These are phyloP conservation scores for Sebastes cheni DNA, from an alignment of 2,797 vertebrate species.

Conservation along the genomic window DNA sequence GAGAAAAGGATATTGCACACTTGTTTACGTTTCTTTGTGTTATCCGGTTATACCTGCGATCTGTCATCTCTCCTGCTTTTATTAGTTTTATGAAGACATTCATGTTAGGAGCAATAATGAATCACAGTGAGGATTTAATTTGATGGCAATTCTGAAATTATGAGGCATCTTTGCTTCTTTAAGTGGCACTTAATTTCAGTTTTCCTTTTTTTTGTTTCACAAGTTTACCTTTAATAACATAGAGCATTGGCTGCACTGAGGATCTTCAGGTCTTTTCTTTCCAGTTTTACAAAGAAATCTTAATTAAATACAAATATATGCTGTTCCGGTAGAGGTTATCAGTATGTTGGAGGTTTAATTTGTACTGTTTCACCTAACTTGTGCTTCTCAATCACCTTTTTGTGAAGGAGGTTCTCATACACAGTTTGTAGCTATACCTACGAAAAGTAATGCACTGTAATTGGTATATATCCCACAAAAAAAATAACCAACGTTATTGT, in stretches of 20 bases:
- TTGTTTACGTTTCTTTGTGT: slow-evolving; percentile 33
- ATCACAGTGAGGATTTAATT: slow-evolving; percentile 34
- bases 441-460: too few species aligned
- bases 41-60: slow-evolving; percentile 17
- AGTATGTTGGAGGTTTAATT: neutral
- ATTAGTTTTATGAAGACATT: slow-evolving; percentile 52
- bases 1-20: slow-evolving; percentile 55
- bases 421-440: too few species aligned
- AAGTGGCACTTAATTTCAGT: slow-evolving; percentile 1
- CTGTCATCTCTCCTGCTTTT: slow-evolving; percentile 33
- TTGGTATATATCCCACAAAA: too few species aligned
- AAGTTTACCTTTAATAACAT: neutral
- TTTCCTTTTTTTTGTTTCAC: neutral
- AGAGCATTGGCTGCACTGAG: neutral
- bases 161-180: slow-evolving; percentile 2
- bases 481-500: too few species aligned
- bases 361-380: neutral
- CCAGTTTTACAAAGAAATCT: neutral
- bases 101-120: slow-evolving; percentile 13
- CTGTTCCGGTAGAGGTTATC: neutral
- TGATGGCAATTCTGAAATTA: slow-evolving; percentile 15
- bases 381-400: neutral
- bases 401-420: rapidly evolving
- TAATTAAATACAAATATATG: neutral
- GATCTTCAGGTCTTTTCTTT: too few species aligned